Base-by-base conservation (phyloP, 1,140 invertebrate species). In the Drosophila pseudoananassae region DNA sequence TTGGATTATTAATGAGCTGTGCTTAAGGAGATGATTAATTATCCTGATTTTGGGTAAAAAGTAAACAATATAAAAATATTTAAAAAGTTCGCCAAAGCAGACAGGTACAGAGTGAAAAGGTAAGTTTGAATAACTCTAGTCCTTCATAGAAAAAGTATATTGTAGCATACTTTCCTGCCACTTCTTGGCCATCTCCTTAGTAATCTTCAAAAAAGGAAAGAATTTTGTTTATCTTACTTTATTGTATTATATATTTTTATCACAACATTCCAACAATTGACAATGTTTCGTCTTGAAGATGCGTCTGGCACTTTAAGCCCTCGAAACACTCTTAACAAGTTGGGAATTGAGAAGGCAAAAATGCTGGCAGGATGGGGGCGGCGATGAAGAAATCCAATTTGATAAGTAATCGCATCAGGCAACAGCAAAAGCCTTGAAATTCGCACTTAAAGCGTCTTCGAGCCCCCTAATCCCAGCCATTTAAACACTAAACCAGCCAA, bases 321-420 rank as follows among this genome's bases (percentile, higher is more conserved):
- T 55, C 25, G 14, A 38, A 52, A 56, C 54, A 68, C 40, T 49
- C 31, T 8, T n/a, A 68, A 38, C 29, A 47, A 55, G 29, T 47
- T 23, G 20, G 15, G 4, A 25, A 3, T 17, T 15, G 8, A 4
- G 8, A 12, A 15, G 50, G 23, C 15, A 8, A 10, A 25, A 45
- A 8, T 14, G 10, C 25, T 27, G 25, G 25, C 25, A 27, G 25
- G 25, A 27, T 6, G n/a, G 15, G 63, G 15, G 20, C 12, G 63
- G n/a, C 40, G 20, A 25, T 69, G 50, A 56, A 69, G 63, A 69
- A 70, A 70, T 70, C 66, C 66, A 70, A 70, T 70, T 70, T 70
- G 51, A 70, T 70, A 70, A 70, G 64, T 70, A 69, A 70, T 70
- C 66, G 64, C 66, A 70, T 70, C 51, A 69, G 65, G 15, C 63